Base-by-base conservation (phyloP, 2,888 invertebrate species). In the Sialis lutaria region DNA sequence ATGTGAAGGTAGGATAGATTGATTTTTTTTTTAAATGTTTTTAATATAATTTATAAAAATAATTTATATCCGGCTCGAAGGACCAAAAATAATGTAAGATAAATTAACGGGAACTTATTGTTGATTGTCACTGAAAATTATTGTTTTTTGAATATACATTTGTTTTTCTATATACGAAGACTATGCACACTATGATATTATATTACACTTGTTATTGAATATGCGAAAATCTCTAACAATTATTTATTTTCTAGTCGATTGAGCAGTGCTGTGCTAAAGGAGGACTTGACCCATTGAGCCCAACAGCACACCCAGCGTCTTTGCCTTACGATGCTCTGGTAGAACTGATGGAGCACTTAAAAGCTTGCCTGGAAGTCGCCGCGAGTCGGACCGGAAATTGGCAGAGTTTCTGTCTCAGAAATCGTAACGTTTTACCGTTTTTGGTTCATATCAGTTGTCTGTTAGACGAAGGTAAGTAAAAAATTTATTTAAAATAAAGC, bases 351-450 rank as follows among this genome's bases (percentile, higher is more conserved):
- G 96, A 96, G 56, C 92, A 95, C 64, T 69, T 97, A 51, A 93
- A 95, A 64, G 83, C 87, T 5, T 93, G 95, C 57, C 80, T 87
- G 45, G 96, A 97, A 64, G 88, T 96, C 49, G 93, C 93, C 34
- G 78, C 82, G 45, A 80, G 82, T 46, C 81, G 96, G 46, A 90
- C 92, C 0, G 82, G 86, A 54, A 96, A 96, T 69, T 97, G 96
- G 96, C 95, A 96, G 64, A 76, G 82, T 59, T 87, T 86, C 62
- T 92, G 91, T 59, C 64, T 76, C 2, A 72, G 74, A 34, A 81
- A 85, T 57, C 77, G 81, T 32, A 75, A 77, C 52, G 80, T 82
- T 5, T 77, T 93, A 43, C 72, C 90, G 31, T 82, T 89, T 54
- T 79, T 95, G 57, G 74, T 95, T 57, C 75, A 83, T 50, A 83